Conservation (phyloP, 2,113 vertebrate species). For the Brachionichthys hirsutus region DNA sequence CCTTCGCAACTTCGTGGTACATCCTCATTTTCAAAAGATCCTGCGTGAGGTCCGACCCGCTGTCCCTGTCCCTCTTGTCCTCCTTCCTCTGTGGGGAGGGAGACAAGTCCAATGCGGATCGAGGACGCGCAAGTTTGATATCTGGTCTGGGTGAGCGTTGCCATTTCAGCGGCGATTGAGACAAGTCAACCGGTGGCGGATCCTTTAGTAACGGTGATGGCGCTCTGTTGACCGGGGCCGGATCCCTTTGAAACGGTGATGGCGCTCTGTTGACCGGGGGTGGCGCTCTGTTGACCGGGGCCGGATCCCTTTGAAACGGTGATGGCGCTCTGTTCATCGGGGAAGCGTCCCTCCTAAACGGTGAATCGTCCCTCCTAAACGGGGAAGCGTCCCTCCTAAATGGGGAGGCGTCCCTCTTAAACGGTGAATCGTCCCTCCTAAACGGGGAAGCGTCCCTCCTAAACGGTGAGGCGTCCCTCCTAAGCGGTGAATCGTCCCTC, state of each 20-base stretch:
- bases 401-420: neutral
- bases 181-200: no score
- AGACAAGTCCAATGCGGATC: neutral
- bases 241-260: slow-evolving; percentile 1
- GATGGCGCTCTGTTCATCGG: slow-evolving; percentile 1
- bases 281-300: neutral
- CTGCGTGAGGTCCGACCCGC: neutral
- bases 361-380: neutral
- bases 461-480: neutral
- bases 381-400: slow-evolving; percentile 5
- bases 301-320: neutral
- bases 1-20: slow-evolving; percentile 37
- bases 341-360: neutral
- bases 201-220: neutral
- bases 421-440: neutral
- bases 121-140: neutral
- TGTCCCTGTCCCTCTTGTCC: neutral
- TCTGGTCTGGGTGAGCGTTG: slow-evolving; percentile 39
- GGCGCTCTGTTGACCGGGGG: neutral
- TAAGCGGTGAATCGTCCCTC: neutral
- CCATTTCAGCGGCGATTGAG: neutral
- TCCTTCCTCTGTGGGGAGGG: slow-evolving; percentile 16
- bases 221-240: neutral
- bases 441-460: neutral
- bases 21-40: slow-evolving; percentile 49